Base-by-base conservation (phyloP, 2,888 invertebrate genomes). In the Dasysyrphus albostriatus region DNA sequence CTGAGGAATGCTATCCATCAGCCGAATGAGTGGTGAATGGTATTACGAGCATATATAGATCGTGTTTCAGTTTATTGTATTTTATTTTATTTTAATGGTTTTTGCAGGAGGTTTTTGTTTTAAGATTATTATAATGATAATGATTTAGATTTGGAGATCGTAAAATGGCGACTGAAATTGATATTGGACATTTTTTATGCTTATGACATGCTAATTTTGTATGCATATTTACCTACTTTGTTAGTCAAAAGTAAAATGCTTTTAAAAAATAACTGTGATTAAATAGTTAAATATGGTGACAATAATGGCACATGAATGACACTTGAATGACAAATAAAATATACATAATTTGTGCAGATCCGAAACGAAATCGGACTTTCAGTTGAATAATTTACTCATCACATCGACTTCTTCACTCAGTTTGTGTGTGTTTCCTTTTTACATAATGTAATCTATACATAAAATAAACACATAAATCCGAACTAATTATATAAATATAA, bases 1-100 rank as follows among this genome's bases (percentile, higher is more conserved):
- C 72, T 76, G 59, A 59, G 72, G 80, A 80, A 67, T 76, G 80
- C 75, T 84, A 80, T 84, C 83, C 79, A 79, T 83, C 74, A 83
- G 54, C 54, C 2, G 63, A 24, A 16, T 14, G 24, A 63, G 54
- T 58, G 44, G 47, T 58, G 72, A 34, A 59, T 73, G 73, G 59
- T 54, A 16, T 54, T 73, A n/a, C n/a, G n/a, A n/a, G n/a, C n/a
- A n/a, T n/a, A 16, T 78, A 42, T 78, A 49, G 51, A 59, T 63
- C 24, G 34, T 34, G n/a, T 59, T 67, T 70, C 12, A 37, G 42
- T 51, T 80, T 73, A 58, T 49, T 75, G n/a, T 16, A 9, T 34
- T 56, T 78, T 67, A 75, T 65, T 63, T 61, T n/a, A 39, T 75
- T 75, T 75, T 79, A 59, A 74, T 83, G 34, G 24, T 39, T 44